Evolutionary conservation across 2,797 vertebrate species (phyloP), one percentile per base, ranked within the genome.

Genomic region (Pteropus rufus): DNA sequence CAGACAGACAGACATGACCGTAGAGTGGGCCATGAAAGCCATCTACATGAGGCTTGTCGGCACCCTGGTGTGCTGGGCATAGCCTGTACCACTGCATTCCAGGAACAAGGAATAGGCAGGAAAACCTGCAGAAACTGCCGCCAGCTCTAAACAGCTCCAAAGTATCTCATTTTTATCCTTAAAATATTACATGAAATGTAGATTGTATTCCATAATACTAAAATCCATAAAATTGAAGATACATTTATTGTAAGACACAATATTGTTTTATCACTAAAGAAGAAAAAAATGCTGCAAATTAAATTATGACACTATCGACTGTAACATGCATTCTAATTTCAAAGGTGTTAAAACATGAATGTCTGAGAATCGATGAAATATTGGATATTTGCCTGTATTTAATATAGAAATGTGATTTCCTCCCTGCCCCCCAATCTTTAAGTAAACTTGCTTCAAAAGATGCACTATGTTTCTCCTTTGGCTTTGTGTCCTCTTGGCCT

Each of bases 201-300:
- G 10, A 41, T 82, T 84, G 12, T 41, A 58, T 5, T 79, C 15
- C 16, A 73, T 46, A 18, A 39, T 62, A 34, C 23, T 29, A 49
- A 36, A 85, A 60, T 69, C 36, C 52, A 54, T 92, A 69, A 65
- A 29, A 44, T 34, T 56, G 60, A 69, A 94, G 75, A 75, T 67
- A 7, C 0, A 14, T 83, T 83, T 56, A 26, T 75, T 82, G 0
- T 64, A 87, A 76, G 56, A 87, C 4, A 54, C 24, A 73, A 60
- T 39, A 84, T 58, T 82, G 84, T 84, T 95, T 96, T 94, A 67
- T 96, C 70, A 90, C 73, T 70, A 46, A 79, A 41, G 86, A 84
- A 64, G 73, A 77, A 89, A 87, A 29, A 89, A 67, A 46, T 8
- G 29, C 26, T 95, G 69, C 14, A 96, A 93, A 92, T 96, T 97